These are phyloP conservation scores for Anguilla obscura DNA, from an alignment of 2,797 vertebrate species.

Conservation along the genomic window DNA sequence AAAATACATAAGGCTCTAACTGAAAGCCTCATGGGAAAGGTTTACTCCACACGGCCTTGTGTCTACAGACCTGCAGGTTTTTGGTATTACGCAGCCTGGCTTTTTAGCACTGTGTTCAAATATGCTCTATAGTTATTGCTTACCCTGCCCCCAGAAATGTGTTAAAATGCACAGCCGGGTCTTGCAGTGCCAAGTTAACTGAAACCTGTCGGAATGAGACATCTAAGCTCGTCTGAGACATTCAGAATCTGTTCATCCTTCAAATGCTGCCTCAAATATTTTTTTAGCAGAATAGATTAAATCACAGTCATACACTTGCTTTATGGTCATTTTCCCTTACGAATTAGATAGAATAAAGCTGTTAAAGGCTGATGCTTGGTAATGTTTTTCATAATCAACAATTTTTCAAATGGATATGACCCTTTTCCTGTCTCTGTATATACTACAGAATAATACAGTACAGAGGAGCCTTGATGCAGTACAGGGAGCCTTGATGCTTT, in stretches of 20 bases:
- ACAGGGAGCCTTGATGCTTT: not conserved
- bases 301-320: not conserved
- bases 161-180: slow-evolving; percentile 1
- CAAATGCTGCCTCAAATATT: not conserved
- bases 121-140: slow-evolving; percentile 26
- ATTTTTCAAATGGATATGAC: not conserved
- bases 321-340: not conserved
- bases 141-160: slow-evolving; percentile 15
- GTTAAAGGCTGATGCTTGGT: not conserved
- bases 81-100: slow-evolving; percentile 3
- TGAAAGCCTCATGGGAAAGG: slow-evolving; percentile 1
- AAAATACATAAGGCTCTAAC: slow-evolving; percentile 9
- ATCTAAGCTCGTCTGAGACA: not conserved
- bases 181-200: slow-evolving; percentile 1
- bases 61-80: slow-evolving; percentile 26
- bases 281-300: not conserved
- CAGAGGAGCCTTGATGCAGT: too few relatives aligned
- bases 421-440: not conserved
- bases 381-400: not conserved
- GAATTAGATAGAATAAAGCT: not conserved
- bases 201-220: not conserved
- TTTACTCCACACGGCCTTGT: slow-evolving; percentile 12
- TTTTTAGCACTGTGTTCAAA: slow-evolving; percentile 26
- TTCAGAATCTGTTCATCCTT: not conserved
- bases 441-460: not conserved